Base-by-base conservation (phyloP, 2,888 invertebrate genomes). In the Mechanitis messenoides region DNA sequence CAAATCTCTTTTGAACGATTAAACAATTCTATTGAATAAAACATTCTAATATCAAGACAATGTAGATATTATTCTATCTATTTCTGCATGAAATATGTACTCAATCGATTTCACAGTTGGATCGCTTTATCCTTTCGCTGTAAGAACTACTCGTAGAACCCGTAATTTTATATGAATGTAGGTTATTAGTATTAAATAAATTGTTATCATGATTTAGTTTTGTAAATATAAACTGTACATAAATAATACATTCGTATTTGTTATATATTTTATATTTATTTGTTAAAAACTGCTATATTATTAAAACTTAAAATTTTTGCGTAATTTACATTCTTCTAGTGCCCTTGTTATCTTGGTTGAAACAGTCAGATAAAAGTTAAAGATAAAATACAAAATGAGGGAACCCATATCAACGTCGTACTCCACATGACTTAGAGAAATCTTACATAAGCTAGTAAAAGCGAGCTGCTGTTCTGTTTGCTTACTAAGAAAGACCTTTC, bases 351-450 rank as follows among this genome's bases (percentile, higher is more conserved):
- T 50, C 31, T 31, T 31, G 20, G 47, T 31, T 50, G 50, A 50
- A 31, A 50, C 31, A 31, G 50, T 31, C 50, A 50, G 50, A 50
- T 53, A 45, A 33, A 45, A 45, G 58, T 58, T 58, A 53, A 28
- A 38, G 53, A 38, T 47, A 57, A 57, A 45, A 33, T 57, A 57
- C 20, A 20, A 47, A n/a, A 60, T 55, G 62, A 57, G 54, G 38
- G 55, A 38, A 72, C 72, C 72, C 72, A 67, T 69, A 69, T 72
- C 72, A 72, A 68, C 61, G 71, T 68, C 70, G 58, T 53, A 58
- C 60, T 56, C 60, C 59, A 59, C 61, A 61, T 63, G 67, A 64
- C 64, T 66, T 61, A 60, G 56, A 58, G 55, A 57, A 62, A 63
- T 67, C 59, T 60, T 66, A 55, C 60, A 59, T 66, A 61, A 65